Base-by-base conservation (phyloP, 2,888 invertebrate species). In the Galerucella pusilla region DNA sequence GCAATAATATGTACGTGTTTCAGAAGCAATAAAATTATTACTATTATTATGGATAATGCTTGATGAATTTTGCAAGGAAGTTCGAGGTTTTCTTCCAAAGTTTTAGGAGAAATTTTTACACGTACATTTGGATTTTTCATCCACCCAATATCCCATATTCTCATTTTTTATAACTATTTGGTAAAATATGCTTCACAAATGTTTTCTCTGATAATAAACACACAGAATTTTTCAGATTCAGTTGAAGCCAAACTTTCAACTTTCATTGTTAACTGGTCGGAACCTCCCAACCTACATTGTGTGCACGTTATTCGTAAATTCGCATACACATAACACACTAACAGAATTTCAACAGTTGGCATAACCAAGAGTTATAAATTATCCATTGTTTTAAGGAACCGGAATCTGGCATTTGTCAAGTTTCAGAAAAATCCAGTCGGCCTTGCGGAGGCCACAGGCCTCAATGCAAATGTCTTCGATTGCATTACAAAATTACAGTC, bases 371-470 rank as follows among this genome's bases (percentile, higher is more conserved):
- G 78, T 75, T 80, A 79, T 81, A 80, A 81, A 81, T 81, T 80
- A 79, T 80, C 80, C 79, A 80, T 80, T 80, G 80, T 81, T 81
- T 81, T 81, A 79, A 63, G 73, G 65, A 72, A 79, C 77, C 80
- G 79, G 79, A 79, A 80, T 80, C 77, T 77, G 79, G 78, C 80
- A 81, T 83, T 80, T 81, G 80, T 80, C 80, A 80, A 80, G 80
- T 80, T 80, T 81, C 76, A 80, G 80, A 80, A 81, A 82, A 82
- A 84, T 81, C 82, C 79, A 73, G 83, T 81, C 83, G 81, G 69
- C 83, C 84, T 83, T 83, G 84, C 77, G 76, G 80, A 82, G 81
- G 82, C 78, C 83, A 80, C 78, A 76, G 72, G 12, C 73, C 70
- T 69, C 75, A 77, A 80, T 81, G 81, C 78, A 81, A 81, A 80